Base-by-base conservation (phyloP, 2,888 invertebrate genomes). In the Tridacna crocea region DNA sequence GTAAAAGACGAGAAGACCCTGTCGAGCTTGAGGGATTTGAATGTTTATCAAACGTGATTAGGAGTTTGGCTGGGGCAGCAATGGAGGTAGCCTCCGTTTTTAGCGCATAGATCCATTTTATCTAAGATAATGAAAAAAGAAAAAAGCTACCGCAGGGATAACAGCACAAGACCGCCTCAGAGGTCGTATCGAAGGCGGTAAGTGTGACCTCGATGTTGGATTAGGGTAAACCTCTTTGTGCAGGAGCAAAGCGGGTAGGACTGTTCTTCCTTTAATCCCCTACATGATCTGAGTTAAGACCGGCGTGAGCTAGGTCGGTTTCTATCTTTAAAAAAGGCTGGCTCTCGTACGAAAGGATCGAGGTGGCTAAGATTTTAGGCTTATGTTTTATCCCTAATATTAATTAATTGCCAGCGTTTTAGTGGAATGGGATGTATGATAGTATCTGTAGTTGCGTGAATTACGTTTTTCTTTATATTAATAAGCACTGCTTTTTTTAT, bases 181-280 rank as follows among this genome's bases (percentile, higher is more conserved):
- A 97, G 97, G 95, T 96, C 96, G 93, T 94, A 97, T 97, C 96
- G 95, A 95, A 96, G 96, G 95, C 95, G 96, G 94, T 96, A 96
- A 95, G 97, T 97, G 96, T 96, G 96, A 97, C 97, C 97, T 97
- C 97, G 97, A 97, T 97, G 97, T 97, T 97, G 97, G 96, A 97
- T 97, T 97, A 97, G 96, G 95, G 94, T 95, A 95, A 95, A 96
- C 95, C 95, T 95, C 95, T 95, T 95, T 95, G 96, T 95, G 96
- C 93, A 97, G 96, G 94, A 95, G 95, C 95, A 95, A 95, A 95
- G 88, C 8, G 80, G 87, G 90, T 85, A 77, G 90, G 81, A 94
- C 95, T 95, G 96, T 96, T 96, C 96, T 96, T 96, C 96, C 96
- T 96, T 96, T 96, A 96, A 96, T 96, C 96, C 96, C 96, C 96